A percentile compares a stretch with the other conserved stretches of the same genome.
phyloP scores from a whole-genome alignment of 2,797 vertebrate genomes.

The Simalia tracyae region DNA sequence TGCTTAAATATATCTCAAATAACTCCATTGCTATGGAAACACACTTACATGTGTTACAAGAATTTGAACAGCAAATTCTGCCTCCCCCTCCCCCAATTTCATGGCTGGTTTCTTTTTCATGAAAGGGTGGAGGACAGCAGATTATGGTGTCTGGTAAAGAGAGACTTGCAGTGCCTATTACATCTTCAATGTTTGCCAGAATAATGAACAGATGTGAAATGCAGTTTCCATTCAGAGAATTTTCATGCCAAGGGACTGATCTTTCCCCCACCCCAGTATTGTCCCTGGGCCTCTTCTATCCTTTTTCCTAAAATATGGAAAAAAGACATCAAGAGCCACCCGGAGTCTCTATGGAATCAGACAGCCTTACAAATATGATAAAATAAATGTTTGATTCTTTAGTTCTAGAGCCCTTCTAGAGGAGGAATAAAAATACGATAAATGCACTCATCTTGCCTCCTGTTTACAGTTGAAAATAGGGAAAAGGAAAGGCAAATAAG shows the following conservation, averaged over 20 bases:
- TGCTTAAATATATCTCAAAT: slow-evolving; percentile 11
- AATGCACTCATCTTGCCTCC: background rate
- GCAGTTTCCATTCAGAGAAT: background rate
- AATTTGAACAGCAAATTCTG: slow-evolving; percentile 6
- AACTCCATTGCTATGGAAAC: slow-evolving; percentile 37
- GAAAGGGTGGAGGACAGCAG: background rate
- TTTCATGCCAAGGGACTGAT: background rate
- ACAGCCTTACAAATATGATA: background rate
- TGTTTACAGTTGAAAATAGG: background rate
- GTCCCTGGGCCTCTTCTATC: background rate
- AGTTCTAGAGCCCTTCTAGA: background rate
- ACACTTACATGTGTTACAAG: slow-evolving; percentile 1
- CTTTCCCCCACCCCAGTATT: too few relatives aligned
- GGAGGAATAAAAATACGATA: background rate
- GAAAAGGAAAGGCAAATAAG: background rate
- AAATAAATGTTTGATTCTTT: background rate
- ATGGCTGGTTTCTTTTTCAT: slow-evolving; percentile 20
- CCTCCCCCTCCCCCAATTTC: background rate
- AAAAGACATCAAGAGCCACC: background rate
- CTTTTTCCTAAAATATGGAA: background rate
- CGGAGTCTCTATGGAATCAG: background rate
- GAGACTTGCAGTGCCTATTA: background rate
- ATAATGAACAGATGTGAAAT: background rate
- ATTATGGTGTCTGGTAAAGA: slow-evolving; percentile 12
- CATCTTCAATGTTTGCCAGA: background rate